Evolutionary conservation across 2,113 vertebrate genomes (phyloP), one percentile per base, ranked within the genome.

Genomic region (Zosterops japonicus): DNA sequence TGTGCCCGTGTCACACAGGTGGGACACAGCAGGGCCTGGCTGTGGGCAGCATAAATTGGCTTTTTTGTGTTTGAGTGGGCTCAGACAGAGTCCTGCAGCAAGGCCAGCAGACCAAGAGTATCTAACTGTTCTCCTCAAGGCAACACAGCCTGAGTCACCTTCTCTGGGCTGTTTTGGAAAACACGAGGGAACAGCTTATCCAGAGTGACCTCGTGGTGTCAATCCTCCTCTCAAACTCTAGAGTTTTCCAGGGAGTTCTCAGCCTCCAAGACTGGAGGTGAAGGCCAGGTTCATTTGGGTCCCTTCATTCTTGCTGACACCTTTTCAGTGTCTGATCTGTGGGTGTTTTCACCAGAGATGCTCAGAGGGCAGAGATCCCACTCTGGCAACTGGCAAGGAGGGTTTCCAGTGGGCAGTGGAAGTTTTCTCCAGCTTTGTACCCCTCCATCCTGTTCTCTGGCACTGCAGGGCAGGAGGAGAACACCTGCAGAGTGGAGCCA

Each of bases 261-360:
- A 95, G 41, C 39, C 56, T 75, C 29, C 31, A 84, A 24, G 83
- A 11, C 21, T 41, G 33, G 75, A 80, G 39, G 18, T 3, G 8
- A 70, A 81, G 21, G 4, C 24, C 12, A 16, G 31, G n/a, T 64
- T 89, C n/a, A 27, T 71, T 36, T 5, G 1, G 15, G 16, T 61
- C 8, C 28, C 23, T 53, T 82, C 20, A 2, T 42, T 90, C 65
- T 28, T 79, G 41, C 13, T 67, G 65, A 5, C 14, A 28, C 5
- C 18, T 71, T 87, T 55, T 19, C 4, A 3, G 24, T 29, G 11
- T 8, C 0, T n/a, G 29, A 39, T 25, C 52, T 46, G n/a, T 29
- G 41, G 19, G 12, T 56, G 29, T 50, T 52, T 16, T 0, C 50
- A 21, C 22, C 3, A 39, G 21, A 41, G 55, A 63, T 0, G 0